phyloP scores from a whole-genome alignment of 1,140 invertebrate species.

The Apis cerana region DNA sequence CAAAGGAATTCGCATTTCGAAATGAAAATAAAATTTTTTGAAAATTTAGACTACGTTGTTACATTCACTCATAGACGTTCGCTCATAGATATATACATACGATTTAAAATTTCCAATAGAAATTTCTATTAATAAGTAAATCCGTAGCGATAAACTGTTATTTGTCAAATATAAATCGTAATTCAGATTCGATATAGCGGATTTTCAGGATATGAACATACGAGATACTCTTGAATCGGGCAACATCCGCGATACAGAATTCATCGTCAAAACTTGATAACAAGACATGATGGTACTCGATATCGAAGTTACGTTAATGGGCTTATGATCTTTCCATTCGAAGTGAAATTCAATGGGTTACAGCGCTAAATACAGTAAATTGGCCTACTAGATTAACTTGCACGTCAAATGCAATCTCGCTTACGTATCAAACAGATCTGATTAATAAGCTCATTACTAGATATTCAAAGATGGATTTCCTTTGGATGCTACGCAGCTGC shows the following conservation, averaged over 20 bases:
- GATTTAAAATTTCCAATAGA: not conserved
- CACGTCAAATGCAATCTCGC: conserved; percentile 31
- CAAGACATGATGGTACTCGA: conserved; percentile 2
- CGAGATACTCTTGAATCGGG: too few relatives aligned
- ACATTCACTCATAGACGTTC: too few relatives aligned
- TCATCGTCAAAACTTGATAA: too few relatives aligned
- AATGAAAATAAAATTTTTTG: too few relatives aligned
- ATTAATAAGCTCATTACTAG: conserved; percentile 46
- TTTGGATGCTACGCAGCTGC: conserved; percentile 16
- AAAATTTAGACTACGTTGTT: too few relatives aligned
- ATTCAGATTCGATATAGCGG: too few relatives aligned
- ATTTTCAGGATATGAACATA: too few relatives aligned
- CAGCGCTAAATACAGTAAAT: conserved; percentile 33
- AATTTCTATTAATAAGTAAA: not conserved
- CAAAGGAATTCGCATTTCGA: too few relatives aligned
- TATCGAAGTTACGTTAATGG: conserved; percentile 28
- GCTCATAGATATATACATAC: not conserved
- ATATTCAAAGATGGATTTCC: conserved; percentile 12
- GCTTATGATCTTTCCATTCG: conserved; percentile 39
- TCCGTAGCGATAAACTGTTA: not conserved
- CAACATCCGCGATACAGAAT: too few relatives aligned
- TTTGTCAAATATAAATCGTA: too few relatives aligned
- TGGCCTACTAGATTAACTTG: conserved; percentile 35
- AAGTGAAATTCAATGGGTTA: not conserved
- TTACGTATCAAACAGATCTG: conserved; percentile 24